Evolutionary conservation across 1,140 invertebrate species (phyloP), one percentile per base, ranked within the genome.

Genomic region (Ylistrum balloti): DNA sequence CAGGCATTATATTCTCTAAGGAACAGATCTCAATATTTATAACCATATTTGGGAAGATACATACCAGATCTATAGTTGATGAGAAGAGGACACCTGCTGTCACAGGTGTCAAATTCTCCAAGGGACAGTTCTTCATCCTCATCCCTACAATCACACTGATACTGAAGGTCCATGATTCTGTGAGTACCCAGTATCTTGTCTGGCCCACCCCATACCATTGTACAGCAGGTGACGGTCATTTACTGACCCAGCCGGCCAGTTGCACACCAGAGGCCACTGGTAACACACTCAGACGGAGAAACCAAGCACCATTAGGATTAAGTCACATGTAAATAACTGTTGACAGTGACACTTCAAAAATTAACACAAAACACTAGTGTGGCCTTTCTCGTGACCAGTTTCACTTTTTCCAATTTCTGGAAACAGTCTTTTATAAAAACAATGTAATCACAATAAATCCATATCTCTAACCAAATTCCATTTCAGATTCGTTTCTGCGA

Each of bases 11-110:
- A 28, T 28, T 74, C 56, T 28, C 56, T 17, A 74, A n/a, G 45
- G 20, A 13, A 48, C 13, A 48, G 20, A 48, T 48, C 3, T 48
- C 2, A 20, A 5, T 17, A 28, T 9, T 3, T n/a, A 17, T 74
- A 5, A 48, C 22, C 28, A 28, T 28, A 74, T 74, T 74, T 28
- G 56, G 5, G 41, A 45, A 45, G 41, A n/a, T n/a, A 74, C 56
- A 5, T 74, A 74, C 56, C 56, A 74, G 56, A 74, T 28, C 56
- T 74, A 74, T 74, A 74, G 56, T 74, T 74, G 56, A 28, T 28
- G n/a, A 74, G 56, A n/a, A 74, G 56, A n/a, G 56, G 56, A 17
- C 56, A 74, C 56, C 56, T 74, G 56, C 56, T 74, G n/a, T 74
- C 56, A 74, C 56, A 74, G 22, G 56, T 74, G 11, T 74, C 1